phyloP scores from a whole-genome alignment of 2,113 vertebrate species.

The Channa maculata region DNA sequence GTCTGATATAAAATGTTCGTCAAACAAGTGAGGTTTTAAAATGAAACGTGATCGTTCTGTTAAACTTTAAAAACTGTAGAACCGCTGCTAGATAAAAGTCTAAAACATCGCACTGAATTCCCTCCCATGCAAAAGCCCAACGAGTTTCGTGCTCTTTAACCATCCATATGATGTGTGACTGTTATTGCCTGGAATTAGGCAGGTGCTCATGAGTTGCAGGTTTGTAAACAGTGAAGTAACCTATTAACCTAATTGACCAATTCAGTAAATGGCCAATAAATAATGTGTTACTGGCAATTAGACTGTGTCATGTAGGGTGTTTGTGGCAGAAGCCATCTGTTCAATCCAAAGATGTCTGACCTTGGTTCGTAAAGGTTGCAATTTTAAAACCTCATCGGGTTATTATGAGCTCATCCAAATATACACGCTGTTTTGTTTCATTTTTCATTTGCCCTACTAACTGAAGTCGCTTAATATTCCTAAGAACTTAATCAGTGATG shows the following conservation, averaged over 20 bases:
- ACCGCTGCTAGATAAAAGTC: not conserved
- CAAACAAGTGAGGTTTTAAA: not conserved
- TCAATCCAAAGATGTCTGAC: constrained; percentile 63
- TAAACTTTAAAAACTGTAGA: not conserved
- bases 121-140: not conserved
- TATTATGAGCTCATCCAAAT: constrained; percentile 12
- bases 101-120: not conserved
- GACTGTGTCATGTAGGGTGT: constrained; percentile 43
- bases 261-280: constrained; percentile 77
- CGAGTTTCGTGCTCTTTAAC: constrained; percentile 25
- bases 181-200: constrained; percentile 59
- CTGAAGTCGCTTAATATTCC: constrained; percentile 44
- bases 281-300: constrained; percentile 73
- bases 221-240: constrained; percentile 62
- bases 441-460: constrained; percentile 16
- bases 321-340: constrained; percentile 70
- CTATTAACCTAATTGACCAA: constrained; percentile 76
- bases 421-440: constrained; percentile 26
- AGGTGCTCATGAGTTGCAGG: constrained; percentile 51
- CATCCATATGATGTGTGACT: constrained; percentile 37
- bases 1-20: not conserved
- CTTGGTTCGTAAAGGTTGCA: constrained; percentile 52
- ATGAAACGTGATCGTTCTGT: not conserved
- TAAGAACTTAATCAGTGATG: constrained; percentile 37
- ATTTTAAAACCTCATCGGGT: constrained; percentile 11